Evolutionary conservation across 1,140 invertebrate genomes (phyloP).

Genomic region (Lepidurus packardi): DNA sequence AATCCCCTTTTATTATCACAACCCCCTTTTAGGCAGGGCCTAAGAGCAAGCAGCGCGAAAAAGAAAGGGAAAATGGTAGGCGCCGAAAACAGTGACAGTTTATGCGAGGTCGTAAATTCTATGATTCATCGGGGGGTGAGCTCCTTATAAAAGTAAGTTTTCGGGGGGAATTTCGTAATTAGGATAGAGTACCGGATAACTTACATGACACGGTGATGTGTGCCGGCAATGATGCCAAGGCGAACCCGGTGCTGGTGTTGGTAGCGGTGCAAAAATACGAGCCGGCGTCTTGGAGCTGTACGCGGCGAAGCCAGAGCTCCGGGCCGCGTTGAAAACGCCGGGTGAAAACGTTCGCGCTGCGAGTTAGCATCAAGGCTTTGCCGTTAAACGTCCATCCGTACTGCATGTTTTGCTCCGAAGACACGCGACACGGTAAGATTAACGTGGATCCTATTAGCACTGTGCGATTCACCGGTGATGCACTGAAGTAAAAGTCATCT

Average conservation of each 20-base stretch:
- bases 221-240: constrained; percentile 23
- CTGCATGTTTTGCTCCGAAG: constrained; percentile 22
- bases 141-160: neutral
- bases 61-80: neutral
- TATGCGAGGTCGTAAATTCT: constrained; percentile 7
- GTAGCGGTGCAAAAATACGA: constrained; percentile 25
- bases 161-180: neutral
- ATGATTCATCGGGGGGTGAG: neutral
- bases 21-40: neutral
- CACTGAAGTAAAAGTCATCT: constrained; percentile 30
- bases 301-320: constrained; percentile 22
- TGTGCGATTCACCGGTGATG: constrained; percentile 23
- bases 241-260: constrained; percentile 26
- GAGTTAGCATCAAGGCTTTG: neutral
- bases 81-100: neutral
- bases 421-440: constrained; percentile 26
- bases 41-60: constrained; percentile 4
- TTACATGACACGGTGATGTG: constrained; percentile 24
- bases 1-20: neutral
- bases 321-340: constrained; percentile 25
- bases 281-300: constrained; percentile 24
- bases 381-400: constrained; percentile 27
- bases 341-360: constrained; percentile 11
- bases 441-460: constrained; percentile 16
- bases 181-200: neutral